Percentiles rank a stretch among this genome's conserved stretches.
phyloP scores from a whole-genome alignment of 2,797 vertebrate genomes.

The Argyrosomus regius region DNA sequence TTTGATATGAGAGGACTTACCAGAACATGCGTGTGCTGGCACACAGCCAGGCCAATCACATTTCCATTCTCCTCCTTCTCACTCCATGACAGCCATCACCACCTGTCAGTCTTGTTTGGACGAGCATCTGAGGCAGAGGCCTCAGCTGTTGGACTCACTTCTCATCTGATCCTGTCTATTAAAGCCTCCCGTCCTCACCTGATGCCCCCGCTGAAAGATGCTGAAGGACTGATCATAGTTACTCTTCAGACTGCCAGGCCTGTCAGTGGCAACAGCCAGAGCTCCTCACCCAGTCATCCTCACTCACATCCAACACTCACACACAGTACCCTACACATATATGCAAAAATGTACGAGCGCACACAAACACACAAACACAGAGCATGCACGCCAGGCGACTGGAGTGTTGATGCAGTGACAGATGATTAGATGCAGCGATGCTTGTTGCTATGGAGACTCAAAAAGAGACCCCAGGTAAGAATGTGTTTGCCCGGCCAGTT shows the following conservation, averaged over 20 bases:
- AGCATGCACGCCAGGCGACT: neutral
- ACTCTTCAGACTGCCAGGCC: slow-evolving; percentile 17
- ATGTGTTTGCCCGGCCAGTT: neutral
- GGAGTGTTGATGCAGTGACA: slow-evolving; percentile 1
- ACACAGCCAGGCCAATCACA: slow-evolving; percentile 21
- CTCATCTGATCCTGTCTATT: slow-evolving; percentile 47
- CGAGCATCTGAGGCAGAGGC: slow-evolving; percentile 18
- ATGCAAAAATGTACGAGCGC: slow-evolving; percentile 3
- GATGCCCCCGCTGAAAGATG: slow-evolving; percentile 35
- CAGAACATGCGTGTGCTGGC: slow-evolving; percentile 5
- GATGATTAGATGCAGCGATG: slow-evolving; percentile 12
- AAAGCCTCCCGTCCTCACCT: slow-evolving; percentile 58
- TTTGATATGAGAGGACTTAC: neutral
- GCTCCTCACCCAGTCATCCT: slow-evolving; percentile 15
- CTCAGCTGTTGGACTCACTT: slow-evolving; percentile 55
- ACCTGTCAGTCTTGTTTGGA: slow-evolving; percentile 43
- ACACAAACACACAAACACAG: neutral
- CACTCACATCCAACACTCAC: slow-evolving; percentile 8
- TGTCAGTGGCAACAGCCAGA: slow-evolving; percentile 28
- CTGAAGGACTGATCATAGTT: slow-evolving; percentile 44
- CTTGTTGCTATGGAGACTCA: slow-evolving; percentile 38
- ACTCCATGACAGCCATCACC: slow-evolving; percentile 34
- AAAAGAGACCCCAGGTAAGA: neutral
- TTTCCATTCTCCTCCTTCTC: neutral
- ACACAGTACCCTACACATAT: neutral